Percentiles rank a stretch among this genome's conserved stretches.
These are phyloP conservation scores for Hartigia nigra DNA, from an alignment of 2,888 invertebrate genomes.

Conservation along the genomic window DNA sequence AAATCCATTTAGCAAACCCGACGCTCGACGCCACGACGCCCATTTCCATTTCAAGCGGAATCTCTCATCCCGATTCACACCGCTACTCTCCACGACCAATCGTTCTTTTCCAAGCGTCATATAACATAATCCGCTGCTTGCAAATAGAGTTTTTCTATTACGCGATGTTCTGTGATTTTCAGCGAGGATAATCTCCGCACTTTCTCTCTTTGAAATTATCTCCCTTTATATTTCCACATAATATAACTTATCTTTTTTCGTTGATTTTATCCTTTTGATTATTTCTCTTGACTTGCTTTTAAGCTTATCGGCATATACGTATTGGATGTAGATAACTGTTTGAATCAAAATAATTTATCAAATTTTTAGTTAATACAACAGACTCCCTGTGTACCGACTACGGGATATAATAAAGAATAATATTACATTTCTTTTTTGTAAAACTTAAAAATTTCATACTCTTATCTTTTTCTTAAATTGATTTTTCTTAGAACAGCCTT, in stretches of 20 bases:
- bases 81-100: slow-evolving; percentile 11
- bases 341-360: neutral
- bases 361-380: neutral
- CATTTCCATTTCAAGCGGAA: slow-evolving; percentile 36
- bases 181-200: neutral
- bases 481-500: neutral
- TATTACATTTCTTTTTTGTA: neutral
- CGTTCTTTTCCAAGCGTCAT: neutral
- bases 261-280: neutral
- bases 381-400: too few species aligned
- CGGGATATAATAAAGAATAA: neutral
- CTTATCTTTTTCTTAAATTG: neutral
- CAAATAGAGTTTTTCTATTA: neutral
- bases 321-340: neutral
- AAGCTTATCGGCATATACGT: neutral
- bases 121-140: neutral
- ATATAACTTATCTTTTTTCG: neutral
- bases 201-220: neutral
- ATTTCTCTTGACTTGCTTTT: neutral
- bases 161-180: neutral
- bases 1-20: slow-evolving; percentile 45
- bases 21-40: slow-evolving; percentile 25
- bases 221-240: neutral
- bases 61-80: slow-evolving; percentile 13
- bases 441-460: neutral